These are phyloP conservation scores for Brachionus rubens DNA, from an alignment of 1,140 invertebrate species.

Conservation along the genomic window DNA sequence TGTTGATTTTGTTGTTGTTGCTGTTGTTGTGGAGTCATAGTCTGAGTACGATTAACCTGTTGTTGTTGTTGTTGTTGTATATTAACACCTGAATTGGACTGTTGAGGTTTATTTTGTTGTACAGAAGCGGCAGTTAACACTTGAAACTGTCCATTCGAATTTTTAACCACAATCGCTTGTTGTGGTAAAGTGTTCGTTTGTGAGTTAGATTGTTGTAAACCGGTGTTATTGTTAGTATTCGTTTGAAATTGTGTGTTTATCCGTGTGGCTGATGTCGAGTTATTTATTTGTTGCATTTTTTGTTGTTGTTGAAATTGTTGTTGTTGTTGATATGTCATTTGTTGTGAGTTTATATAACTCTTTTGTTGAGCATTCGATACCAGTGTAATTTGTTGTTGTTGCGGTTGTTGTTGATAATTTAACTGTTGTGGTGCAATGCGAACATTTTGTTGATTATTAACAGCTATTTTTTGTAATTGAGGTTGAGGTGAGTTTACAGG, in stretches of 20 bases:
- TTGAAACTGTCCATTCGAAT: slow-evolving; percentile 28
- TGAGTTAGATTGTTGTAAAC: neutral
- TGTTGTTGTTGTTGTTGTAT: slow-evolving; percentile 18
- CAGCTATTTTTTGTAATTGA: neutral
- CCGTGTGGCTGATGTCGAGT: neutral
- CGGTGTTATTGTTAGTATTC: neutral
- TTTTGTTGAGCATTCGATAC: neutral
- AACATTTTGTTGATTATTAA: neutral
- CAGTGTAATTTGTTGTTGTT: slow-evolving; percentile 18
- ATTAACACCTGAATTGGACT: neutral
- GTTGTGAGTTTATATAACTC: neutral
- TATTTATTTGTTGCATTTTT: neutral
- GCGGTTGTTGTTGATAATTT: neutral
- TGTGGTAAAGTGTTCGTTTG: slow-evolving; percentile 32
- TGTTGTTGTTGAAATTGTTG: slow-evolving; percentile 3
- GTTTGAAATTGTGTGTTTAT: slow-evolving; percentile 9
- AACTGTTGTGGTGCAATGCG: slow-evolving; percentile 2
- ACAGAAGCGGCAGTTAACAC: neutral
- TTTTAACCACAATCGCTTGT: neutral
- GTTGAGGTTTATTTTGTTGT: neutral
- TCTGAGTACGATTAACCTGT: neutral
- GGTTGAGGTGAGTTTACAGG: slow-evolving; percentile 11
- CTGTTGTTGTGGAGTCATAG: neutral
- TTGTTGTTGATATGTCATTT: slow-evolving; percentile 24
- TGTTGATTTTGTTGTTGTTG: slow-evolving; percentile 3